A percentile compares a stretch with the other conserved stretches of the same genome.
Conservation (phyloP, 2,888 invertebrate genomes). For the Chironomus riparius region DNA sequence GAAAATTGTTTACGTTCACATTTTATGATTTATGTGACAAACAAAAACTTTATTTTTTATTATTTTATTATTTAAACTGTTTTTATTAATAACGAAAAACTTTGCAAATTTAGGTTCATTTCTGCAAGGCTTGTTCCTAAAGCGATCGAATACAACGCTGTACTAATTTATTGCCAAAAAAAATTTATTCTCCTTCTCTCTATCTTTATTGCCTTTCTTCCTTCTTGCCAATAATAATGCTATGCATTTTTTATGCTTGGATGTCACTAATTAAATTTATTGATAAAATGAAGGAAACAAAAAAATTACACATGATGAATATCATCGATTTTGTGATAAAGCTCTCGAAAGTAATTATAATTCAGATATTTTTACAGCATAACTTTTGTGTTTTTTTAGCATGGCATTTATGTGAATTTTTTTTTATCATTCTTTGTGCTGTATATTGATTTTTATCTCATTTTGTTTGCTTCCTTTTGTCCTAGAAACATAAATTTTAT, state of each 20-base stretch:
- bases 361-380: neutral
- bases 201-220: neutral
- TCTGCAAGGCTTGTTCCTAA: slow-evolving; percentile 19
- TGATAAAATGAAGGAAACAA: slow-evolving; percentile 33
- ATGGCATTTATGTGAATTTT: neutral
- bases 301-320: slow-evolving; percentile 60
- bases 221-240: neutral
- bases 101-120: slow-evolving; percentile 15
- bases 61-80: neutral
- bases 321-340: slow-evolving; percentile 69
- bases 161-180: slow-evolving; percentile 9
- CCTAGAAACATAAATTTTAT: neutral
- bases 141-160: slow-evolving; percentile 12
- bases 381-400: neutral
- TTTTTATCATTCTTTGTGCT: neutral
- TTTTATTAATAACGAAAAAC: neutral
- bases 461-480: neutral
- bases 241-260: neutral
- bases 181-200: neutral
- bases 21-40: neutral
- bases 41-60: neutral
- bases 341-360: slow-evolving; percentile 62
- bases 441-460: neutral
- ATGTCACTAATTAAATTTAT: slow-evolving; percentile 7
- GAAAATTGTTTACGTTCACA: slow-evolving; percentile 27